A percentile compares a stretch with the other conserved stretches of the same genome.
These are phyloP conservation scores for Telmatherina bonti DNA, from an alignment of 2,797 vertebrate genomes.

Conservation along the genomic window DNA sequence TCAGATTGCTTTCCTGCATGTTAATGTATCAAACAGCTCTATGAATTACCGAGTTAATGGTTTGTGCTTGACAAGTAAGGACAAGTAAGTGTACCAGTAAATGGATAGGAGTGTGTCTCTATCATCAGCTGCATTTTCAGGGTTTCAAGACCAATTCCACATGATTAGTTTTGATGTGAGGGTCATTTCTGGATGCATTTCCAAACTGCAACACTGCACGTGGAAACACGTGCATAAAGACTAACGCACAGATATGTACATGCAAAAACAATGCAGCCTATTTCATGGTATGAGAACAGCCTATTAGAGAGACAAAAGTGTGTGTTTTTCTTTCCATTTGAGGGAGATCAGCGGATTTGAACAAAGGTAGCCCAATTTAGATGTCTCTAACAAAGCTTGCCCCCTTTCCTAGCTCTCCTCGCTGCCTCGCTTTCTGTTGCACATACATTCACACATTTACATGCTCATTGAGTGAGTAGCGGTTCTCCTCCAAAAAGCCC, in stretches of 20 bases:
- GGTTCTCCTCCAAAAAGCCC: conserved; percentile 65
- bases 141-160: conserved; percentile 28
- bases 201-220: conserved; percentile 16
- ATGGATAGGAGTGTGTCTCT: conserved; percentile 8
- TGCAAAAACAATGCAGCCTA: conserved; percentile 27
- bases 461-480: conserved; percentile 69
- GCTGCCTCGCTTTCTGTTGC: conserved; percentile 36
- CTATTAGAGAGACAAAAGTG: conserved; percentile 65
- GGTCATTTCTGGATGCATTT: conserved; percentile 21
- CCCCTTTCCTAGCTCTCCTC: conserved; percentile 51
- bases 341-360: conserved; percentile 68
- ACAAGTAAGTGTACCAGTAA: neutral
- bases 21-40: conserved; percentile 15
- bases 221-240: conserved; percentile 5
- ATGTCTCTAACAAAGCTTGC: conserved; percentile 73
- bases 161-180: conserved; percentile 45
- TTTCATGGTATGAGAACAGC: conserved; percentile 53
- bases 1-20: conserved; percentile 3
- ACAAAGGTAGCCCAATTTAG: conserved; percentile 76
- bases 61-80: conserved; percentile 20
- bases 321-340: conserved; percentile 58
- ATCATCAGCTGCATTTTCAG: conserved; percentile 8
- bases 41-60: conserved; percentile 1
- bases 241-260: conserved; percentile 7
- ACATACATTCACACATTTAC: conserved; percentile 72